These are phyloP conservation scores for Brachypalpus laphriformis DNA, from an alignment of 2,888 invertebrate species.

Conservation along the genomic window DNA sequence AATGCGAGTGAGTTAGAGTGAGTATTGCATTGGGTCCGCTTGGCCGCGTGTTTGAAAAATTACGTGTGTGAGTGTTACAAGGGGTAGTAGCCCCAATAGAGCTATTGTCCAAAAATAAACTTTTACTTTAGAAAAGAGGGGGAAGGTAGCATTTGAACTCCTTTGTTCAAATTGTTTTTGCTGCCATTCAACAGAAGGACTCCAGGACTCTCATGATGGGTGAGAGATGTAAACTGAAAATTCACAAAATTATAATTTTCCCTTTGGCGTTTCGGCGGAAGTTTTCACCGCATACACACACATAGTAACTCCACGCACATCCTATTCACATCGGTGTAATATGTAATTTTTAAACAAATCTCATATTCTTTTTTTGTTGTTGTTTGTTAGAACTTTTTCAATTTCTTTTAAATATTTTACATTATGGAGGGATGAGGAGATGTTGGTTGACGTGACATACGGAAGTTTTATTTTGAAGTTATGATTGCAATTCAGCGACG, in stretches of 20 bases:
- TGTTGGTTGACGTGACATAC: slow-evolving; percentile 11
- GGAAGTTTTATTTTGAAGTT: slow-evolving; percentile 40
- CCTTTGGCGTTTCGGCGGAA: slow-evolving; percentile 60
- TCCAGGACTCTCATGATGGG: too few species aligned
- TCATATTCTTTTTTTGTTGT: slow-evolving; percentile 11
- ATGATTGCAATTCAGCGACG: slow-evolving; percentile 45
- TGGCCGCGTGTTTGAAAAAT: slow-evolving; percentile 68
- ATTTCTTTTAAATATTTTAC: slow-evolving; percentile 55
- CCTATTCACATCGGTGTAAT: slow-evolving; percentile 9
- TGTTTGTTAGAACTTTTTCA: slow-evolving; percentile 54
- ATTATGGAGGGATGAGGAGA: background rate
- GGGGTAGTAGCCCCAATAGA: slow-evolving; percentile 54
- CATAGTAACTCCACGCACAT: background rate
- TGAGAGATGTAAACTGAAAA: too few species aligned
- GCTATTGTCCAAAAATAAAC: slow-evolving; percentile 68
- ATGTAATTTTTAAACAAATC: slow-evolving; percentile 44
- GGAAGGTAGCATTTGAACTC: slow-evolving; percentile 4
- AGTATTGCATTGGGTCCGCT: slow-evolving; percentile 61
- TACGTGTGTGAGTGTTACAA: slow-evolving; percentile 53
- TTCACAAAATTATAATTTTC: slow-evolving; percentile 60
- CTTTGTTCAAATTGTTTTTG: slow-evolving; percentile 13
- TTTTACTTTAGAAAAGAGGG: slow-evolving; percentile 25
- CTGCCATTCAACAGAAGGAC: slow-evolving; percentile 13
- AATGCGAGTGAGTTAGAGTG: slow-evolving; percentile 10
- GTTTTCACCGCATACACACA: slow-evolving; percentile 14